Conservation (phyloP, 2,797 vertebrate species). For the Prunella strophiata region DNA sequence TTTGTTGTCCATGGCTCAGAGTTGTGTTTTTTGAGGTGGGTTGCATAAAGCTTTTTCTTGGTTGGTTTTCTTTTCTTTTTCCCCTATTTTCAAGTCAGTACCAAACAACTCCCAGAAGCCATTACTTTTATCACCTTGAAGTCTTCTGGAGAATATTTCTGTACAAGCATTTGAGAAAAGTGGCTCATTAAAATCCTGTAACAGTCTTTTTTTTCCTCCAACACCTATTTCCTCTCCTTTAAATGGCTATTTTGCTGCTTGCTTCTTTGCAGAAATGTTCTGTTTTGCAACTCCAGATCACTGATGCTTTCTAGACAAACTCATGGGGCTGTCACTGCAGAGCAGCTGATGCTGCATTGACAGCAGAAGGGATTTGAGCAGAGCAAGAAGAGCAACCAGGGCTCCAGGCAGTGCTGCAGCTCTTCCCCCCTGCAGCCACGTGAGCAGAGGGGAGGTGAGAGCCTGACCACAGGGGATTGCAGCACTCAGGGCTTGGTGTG, state of each 20-base stretch:
- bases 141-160: neutral
- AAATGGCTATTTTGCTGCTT: neutral
- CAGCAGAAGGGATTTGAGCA: neutral
- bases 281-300: neutral
- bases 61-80: neutral
- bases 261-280: neutral
- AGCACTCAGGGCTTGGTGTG: neutral
- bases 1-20: neutral
- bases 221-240: neutral
- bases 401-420: neutral
- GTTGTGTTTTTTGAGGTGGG: neutral
- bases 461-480: neutral
- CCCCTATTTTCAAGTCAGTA: neutral
- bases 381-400: neutral
- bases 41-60: neutral
- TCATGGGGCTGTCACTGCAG: neutral
- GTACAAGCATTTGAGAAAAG: neutral
- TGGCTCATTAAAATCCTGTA: neutral
- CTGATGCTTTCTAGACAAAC: neutral
- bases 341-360: neutral
- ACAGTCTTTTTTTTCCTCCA: neutral
- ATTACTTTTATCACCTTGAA: neutral
- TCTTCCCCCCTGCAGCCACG: fast-evolving
- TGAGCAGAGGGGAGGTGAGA: neutral
- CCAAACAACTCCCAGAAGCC: neutral